These are phyloP conservation scores for Apis florea DNA, from an alignment of 1,140 invertebrate genomes.

Conservation along the genomic window DNA sequence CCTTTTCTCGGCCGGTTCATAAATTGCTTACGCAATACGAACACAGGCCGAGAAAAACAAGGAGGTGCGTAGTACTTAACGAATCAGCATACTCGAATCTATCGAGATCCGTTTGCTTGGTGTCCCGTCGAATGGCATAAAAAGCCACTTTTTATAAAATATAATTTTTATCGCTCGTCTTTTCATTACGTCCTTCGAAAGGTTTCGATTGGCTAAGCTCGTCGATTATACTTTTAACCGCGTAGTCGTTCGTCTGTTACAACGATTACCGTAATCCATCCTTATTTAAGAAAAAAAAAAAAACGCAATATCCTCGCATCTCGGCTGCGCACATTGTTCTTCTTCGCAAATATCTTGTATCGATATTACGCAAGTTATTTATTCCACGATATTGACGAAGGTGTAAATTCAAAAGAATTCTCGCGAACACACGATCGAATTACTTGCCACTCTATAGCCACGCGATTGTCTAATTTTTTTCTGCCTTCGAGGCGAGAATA, in stretches of 20 bases:
- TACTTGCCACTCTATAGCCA: no score
- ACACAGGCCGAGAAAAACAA: not conserved
- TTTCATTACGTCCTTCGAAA: not conserved
- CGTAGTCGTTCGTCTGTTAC: conserved; percentile 13
- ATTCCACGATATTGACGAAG: no score
- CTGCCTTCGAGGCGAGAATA: no score
- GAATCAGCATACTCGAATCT: not conserved
- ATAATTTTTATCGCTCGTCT: not conserved
- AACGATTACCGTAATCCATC: conserved; percentile 12
- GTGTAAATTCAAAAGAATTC: no score
- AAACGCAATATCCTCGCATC: not conserved
- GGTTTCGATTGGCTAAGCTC: not conserved
- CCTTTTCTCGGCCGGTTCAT: not conserved
- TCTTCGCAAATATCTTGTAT: not conserved
- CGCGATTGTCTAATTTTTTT: no score
- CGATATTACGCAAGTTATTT: no score
- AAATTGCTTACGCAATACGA: not conserved
- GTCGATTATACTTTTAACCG: conserved; percentile 2
- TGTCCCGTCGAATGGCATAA: not conserved
- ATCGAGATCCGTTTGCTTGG: not conserved
- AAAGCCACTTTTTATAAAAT: not conserved
- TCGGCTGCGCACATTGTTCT: not conserved
- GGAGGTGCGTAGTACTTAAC: not conserved
- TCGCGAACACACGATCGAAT: no score
- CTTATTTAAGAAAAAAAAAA: not conserved